phyloP scores from a whole-genome alignment of 2,888 invertebrate species.

The Diplolepis rosae region DNA sequence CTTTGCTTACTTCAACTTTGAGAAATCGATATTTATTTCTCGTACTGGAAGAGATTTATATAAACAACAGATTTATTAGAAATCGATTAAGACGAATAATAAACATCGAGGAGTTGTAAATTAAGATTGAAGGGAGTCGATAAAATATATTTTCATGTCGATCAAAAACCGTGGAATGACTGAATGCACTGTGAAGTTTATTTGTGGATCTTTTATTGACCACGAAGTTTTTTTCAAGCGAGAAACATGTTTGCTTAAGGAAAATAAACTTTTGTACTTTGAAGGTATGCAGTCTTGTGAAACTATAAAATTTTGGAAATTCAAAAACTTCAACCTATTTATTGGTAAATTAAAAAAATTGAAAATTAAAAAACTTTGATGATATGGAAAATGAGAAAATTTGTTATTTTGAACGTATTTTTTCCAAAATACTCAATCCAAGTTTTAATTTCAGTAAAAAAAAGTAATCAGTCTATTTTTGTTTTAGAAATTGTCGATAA shows the following conservation, averaged over 20 bases:
- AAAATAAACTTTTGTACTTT: no score
- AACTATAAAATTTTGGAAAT: not conserved
- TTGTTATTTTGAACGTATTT: no score
- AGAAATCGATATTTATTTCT: not conserved
- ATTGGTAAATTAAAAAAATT: not conserved
- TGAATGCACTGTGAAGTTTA: conserved; percentile 43
- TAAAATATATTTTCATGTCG: conserved; percentile 17
- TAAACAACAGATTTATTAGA: not conserved
- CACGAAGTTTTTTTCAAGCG: conserved; percentile 28
- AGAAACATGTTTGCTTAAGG: not conserved
- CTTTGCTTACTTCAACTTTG: not conserved
- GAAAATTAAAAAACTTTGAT: not conserved
- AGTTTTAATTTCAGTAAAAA: no score
- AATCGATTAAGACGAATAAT: not conserved
- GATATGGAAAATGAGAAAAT: not conserved
- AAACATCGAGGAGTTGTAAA: conserved; percentile 7
- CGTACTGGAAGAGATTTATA: not conserved
- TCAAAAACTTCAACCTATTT: not conserved
- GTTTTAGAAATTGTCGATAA: no score
- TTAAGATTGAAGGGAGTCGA: not conserved
- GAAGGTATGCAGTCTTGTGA: no score
- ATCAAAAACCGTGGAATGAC: not conserved
- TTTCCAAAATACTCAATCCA: no score
- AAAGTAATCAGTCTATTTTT: no score
- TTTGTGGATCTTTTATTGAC: conserved; percentile 55